A percentile compares a stretch with the other conserved stretches of the same genome.
Evolutionary conservation across 2,888 invertebrate genomes (phyloP).

Genomic region (Polymixis flavicincta): DNA sequence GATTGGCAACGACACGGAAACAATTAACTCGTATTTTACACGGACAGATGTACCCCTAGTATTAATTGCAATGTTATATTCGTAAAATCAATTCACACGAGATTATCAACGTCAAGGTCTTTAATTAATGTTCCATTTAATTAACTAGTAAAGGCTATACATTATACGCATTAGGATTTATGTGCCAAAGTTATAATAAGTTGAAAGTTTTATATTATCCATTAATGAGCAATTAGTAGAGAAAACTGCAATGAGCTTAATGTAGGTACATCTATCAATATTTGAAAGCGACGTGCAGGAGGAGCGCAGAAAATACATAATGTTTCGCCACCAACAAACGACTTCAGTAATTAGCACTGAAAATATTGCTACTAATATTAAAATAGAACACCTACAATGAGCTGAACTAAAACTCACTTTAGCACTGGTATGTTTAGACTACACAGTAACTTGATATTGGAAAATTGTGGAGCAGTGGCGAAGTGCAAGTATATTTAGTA

Average conservation of each 20-base stretch:
- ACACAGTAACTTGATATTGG: slow-evolving; percentile 56
- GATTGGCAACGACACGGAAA: slow-evolving; percentile 32
- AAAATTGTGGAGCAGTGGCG: slow-evolving; percentile 33
- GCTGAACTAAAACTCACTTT: slow-evolving; percentile 33
- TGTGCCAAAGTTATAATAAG: slow-evolving; percentile 41
- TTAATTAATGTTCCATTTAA: slow-evolving; percentile 51
- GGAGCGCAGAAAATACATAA: slow-evolving; percentile 18
- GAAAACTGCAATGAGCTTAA: slow-evolving; percentile 22
- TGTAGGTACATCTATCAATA: slow-evolving; percentile 1
- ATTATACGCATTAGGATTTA: slow-evolving; percentile 28
- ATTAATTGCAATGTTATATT: slow-evolving; percentile 29
- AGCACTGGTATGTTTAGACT: slow-evolving; percentile 38
- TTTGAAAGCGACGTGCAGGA: slow-evolving; percentile 3
- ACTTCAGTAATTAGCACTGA: slow-evolving; percentile 54
- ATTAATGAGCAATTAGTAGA: slow-evolving; percentile 37
- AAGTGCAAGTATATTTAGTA: slow-evolving; percentile 49
- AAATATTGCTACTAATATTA: slow-evolving; percentile 55
- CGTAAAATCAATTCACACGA: slow-evolving; percentile 60
- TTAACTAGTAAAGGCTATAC: slow-evolving; percentile 37
- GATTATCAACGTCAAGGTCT: slow-evolving; percentile 42
- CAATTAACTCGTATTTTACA: slow-evolving; percentile 40
- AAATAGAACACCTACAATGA: slow-evolving; percentile 57
- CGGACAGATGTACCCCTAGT: slow-evolving; percentile 31
- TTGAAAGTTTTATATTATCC: slow-evolving; percentile 26
- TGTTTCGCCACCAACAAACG: slow-evolving; percentile 35